Base-by-base conservation (phyloP, 2,113 vertebrate genomes). In the Hystrix cristata region DNA sequence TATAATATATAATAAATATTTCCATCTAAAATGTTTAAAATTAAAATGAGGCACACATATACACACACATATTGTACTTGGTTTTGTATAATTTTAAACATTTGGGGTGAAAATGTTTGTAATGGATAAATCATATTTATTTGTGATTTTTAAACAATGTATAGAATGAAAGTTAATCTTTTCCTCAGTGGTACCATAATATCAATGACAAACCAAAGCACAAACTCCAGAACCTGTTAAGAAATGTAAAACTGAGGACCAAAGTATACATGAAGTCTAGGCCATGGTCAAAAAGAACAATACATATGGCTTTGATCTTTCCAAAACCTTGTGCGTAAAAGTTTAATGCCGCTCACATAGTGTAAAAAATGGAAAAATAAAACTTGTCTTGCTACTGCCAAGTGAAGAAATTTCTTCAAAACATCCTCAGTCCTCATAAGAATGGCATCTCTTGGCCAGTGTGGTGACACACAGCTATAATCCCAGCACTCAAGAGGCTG, bases 331-430 rank as follows among this genome's bases (percentile, higher is more conserved):
- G 2, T 31, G 0, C 12, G 34, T 16, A 11, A 81, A 81, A 71
- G 27, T 16, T 27, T 60, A 7, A 9, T 34, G 31, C 3, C 14
- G 55, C 48, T 80, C 53, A 83, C 5, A 48, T 80, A 19, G 55
- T 59, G 46, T 71, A 80, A 23, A 69, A 76, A 51, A 34, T 10
- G 31, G n/a, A 69, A 82, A 93, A 94, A 53, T 31, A 64, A 7
- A 86, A 19, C 11, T 90, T 80, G 8, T 81, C 25, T 72, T 92
- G 10, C 29, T 83, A 67, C 7, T 87, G 4, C 55, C 31, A 65
- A 74, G 18, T 62, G 57, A 83, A 81, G 65, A 84, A 72, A 69
- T 90, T 86, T 14, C 85, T 94, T 92, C 23, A n/a, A 15, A 87
- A 31, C 13, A 1, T 67, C 27, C n/a, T 91, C 9, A 16, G 2